Base-by-base conservation (phyloP, 1,140 invertebrate species). In the Trinorchestia longiramus region DNA sequence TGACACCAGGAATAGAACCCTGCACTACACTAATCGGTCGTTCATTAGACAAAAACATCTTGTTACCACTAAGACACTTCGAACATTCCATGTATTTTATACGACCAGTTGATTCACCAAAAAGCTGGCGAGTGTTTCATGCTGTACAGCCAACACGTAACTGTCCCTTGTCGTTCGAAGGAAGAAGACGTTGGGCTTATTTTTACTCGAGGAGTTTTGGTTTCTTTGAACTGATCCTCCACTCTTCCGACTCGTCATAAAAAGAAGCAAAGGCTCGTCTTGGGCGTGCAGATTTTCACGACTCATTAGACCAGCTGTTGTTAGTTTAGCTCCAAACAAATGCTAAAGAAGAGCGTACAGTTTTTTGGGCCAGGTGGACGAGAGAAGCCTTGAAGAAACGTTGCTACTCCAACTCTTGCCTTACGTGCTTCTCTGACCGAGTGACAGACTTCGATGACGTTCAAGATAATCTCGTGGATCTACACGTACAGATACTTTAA, bases 241-340 rank as follows among this genome's bases (percentile, higher is more conserved):
- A 11, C 62, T 77, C 62, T 77, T 77, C 62, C 62, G 62, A 77
- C 62, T 23, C 15, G 62, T 23, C 62, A 77, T 77, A 77, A 77
- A 77, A 77, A 77, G 62, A 23, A 11, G 28, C 62, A 11, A 28
- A 77, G 62, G 15, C 28, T 11, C 62, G 62, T 77, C 62, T 11
- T 28, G 28, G 43, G 92, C 40, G 92, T 44, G 6, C 92, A 44
- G 92, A 40, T 94, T 94, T 43, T 94, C 43, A 45, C 92, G 92
- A 43, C 92, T 94, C 92, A 94, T 94, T 94, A 94, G 43, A 47
- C 36, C 92, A 94, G 92, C 92, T 94, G 92, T 47, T 94, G 92
- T 94, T 94, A 45, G 92, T 94, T 94, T 94, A 94, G 92, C 92
- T 42, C 92, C 43, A 94, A 94, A 94, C 92, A 94, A 94, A 94